Percentiles rank a stretch among this genome's conserved stretches.
These are phyloP conservation scores for Achlya flavicornis DNA, from an alignment of 2,888 invertebrate species.

Conservation along the genomic window DNA sequence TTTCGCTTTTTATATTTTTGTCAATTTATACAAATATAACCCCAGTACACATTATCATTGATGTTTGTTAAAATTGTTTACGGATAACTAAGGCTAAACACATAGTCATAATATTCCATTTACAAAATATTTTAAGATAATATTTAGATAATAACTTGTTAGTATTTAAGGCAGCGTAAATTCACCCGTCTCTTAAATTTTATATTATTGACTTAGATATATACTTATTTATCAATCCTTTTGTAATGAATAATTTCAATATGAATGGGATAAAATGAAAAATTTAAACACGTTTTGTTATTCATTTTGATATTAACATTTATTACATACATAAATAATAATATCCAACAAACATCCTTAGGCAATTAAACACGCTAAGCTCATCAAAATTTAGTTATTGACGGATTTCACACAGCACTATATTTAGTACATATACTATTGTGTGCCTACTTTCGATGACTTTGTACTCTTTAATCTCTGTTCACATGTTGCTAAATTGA, in stretches of 20 bases:
- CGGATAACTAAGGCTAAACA: slow-evolving; percentile 28
- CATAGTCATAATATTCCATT: slow-evolving; percentile 77
- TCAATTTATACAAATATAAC: slow-evolving; percentile 29
- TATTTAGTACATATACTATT: not conserved
- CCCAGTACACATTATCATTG: slow-evolving; percentile 29
- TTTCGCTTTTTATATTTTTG: slow-evolving; percentile 18
- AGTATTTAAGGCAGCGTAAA: slow-evolving; percentile 78
- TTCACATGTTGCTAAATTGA: slow-evolving; percentile 21
- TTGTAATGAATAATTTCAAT: slow-evolving; percentile 78
- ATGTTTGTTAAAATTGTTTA: slow-evolving; percentile 31
- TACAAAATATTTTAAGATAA: slow-evolving; percentile 77
- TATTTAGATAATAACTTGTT: slow-evolving; percentile 68
- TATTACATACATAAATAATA: slow-evolving; percentile 52
- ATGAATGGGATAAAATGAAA: slow-evolving; percentile 74
- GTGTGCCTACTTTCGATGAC: not conserved
- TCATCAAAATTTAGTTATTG: slow-evolving; percentile 11
- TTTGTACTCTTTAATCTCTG: slow-evolving; percentile 11
- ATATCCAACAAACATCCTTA: slow-evolving; percentile 43
- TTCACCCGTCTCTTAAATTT: slow-evolving; percentile 84
- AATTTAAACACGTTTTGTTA: slow-evolving; percentile 39
- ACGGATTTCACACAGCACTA: not conserved
- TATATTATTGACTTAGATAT: slow-evolving; percentile 83
- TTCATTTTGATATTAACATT: slow-evolving; percentile 61
- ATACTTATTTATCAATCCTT: slow-evolving; percentile 83
- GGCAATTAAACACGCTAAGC: slow-evolving; percentile 33